Conservation (phyloP, 2,113 vertebrate species). For the Gasterosteus nipponicus region DNA sequence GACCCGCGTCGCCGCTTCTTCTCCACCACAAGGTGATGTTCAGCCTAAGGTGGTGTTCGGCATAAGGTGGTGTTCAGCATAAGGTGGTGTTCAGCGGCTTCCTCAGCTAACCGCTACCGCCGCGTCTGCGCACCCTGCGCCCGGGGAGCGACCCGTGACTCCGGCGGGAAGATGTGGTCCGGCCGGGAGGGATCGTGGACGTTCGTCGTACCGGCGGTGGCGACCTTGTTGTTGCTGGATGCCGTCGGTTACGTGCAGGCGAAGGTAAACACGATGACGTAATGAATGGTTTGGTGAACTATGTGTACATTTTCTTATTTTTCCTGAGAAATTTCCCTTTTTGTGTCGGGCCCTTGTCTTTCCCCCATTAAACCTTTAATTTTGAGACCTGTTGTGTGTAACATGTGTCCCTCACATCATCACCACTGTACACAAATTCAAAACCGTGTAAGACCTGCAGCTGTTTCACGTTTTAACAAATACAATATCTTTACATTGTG, state of each 20-base stretch:
- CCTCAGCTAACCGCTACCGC: background rate
- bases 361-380: too few species aligned
- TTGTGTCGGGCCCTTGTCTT: too few species aligned
- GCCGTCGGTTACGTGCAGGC: slow-evolving; percentile 54
- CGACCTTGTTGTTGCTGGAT: slow-evolving; percentile 62
- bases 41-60: too few species aligned
- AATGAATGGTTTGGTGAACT: background rate
- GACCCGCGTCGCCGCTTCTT: too few species aligned
- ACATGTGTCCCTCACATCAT: too few species aligned
- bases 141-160: background rate
- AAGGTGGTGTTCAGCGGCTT: background rate
- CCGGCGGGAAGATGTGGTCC: slow-evolving; percentile 48
- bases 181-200: slow-evolving; percentile 5
- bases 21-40: background rate
- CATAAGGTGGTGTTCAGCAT: background rate
- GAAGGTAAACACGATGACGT: slow-evolving; percentile 67
- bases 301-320: too few species aligned
- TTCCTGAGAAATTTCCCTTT: too few species aligned
- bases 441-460: background rate
- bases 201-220: slow-evolving; percentile 3
- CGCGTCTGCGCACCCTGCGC: background rate
- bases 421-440: background rate
- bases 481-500: background rate
- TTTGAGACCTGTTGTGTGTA: too few species aligned
- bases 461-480: background rate